Evolutionary conservation across 2,797 vertebrate genomes (phyloP), one percentile per base, ranked within the genome.

Genomic region (Channallabes apus): DNA sequence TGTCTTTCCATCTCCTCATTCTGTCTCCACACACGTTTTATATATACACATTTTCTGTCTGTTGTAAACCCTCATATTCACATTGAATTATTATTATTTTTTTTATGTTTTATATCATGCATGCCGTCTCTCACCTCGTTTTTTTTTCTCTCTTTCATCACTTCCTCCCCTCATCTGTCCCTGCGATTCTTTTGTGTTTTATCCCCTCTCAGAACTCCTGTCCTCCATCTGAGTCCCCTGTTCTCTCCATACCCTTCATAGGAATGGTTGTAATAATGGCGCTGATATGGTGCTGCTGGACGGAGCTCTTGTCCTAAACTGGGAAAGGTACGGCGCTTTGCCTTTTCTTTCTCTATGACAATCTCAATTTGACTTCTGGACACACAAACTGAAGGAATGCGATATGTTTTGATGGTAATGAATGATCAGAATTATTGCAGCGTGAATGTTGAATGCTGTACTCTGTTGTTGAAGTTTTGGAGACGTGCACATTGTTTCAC

Each of bases 221-320:
- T 91, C 93, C 94, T 92, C 90, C 92, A 87, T 94, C 95, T 91
- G 91, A 95, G 90, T 92, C 95, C 92, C 95, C 96, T 92, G 92
- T 95, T 91, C 95, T 97, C 94, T 96, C 96, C 94, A 93, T 96
- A 93, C 95, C 96, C 94, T 94, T 97, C 89, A 94, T 97, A 96
- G 96, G 96, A 95, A 94, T 96, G 95, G 95, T 97, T 96, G 95
- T 97, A 93, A 95, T 97, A 94, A 93, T 96, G 94, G 95, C 95
- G 93, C 94, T 96, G 94, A 95, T 96, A 93, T 96, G 97, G 97
- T 97, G 97, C 95, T 97, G 96, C 95, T 97, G 96, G 96, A 96
- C 96, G 90, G 97, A 98, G 95, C 96, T 96, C 91, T 95, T 95
- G 54, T 95, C 96, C 94, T 97, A 97, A 94, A 92, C 87, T 89